These are phyloP conservation scores for Kryptopterus vitreolus DNA, from an alignment of 2,797 vertebrate genomes.

Conservation along the genomic window DNA sequence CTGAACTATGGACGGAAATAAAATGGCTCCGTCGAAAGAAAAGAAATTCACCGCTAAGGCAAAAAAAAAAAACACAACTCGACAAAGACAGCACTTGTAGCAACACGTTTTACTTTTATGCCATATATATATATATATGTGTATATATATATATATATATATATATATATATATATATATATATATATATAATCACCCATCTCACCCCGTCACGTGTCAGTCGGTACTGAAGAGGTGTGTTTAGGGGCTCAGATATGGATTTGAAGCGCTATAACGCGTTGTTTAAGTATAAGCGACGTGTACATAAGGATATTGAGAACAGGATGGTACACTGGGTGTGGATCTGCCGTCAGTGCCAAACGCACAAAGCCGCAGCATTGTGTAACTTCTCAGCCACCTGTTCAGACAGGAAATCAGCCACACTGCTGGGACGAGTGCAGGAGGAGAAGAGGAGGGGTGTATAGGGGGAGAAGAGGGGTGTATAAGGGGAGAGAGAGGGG, in stretches of 20 bases:
- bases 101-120: no score
- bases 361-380: conserved; percentile 19
- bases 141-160: no score
- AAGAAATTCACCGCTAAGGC: no score
- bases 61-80: no score
- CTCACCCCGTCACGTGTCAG: neutral
- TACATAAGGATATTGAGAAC: neutral
- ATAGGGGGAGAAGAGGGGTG: conserved; percentile 13
- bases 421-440: conserved; percentile 21
- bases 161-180: no score
- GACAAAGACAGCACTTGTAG: no score
- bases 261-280: neutral
- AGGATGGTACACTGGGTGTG: conserved; percentile 10
- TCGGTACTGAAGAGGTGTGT: neutral
- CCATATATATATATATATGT: no score
- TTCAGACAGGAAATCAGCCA: conserved; percentile 40
- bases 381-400: conserved; percentile 32
- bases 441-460: neutral
- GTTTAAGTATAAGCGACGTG: neutral
- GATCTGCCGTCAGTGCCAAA: conserved; percentile 20
- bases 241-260: neutral
- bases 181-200: no score
- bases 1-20: conserved; percentile 15
- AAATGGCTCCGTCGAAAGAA: neutral
- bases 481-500: neutral